Evolutionary conservation across 2,888 invertebrate genomes (phyloP).

Genomic region (Nebria salina): DNA sequence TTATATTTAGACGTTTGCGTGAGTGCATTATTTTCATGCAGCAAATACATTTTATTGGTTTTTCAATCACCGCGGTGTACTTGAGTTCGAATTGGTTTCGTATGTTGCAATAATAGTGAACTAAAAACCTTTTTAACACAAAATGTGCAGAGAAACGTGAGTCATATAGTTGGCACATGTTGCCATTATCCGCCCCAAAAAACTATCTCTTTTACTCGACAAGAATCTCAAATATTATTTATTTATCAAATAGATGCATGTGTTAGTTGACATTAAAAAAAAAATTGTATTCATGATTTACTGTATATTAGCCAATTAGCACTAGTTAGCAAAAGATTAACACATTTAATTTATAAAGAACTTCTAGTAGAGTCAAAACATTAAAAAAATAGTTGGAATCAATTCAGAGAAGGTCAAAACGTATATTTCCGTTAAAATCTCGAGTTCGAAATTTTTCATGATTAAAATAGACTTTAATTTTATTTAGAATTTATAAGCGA

Average conservation of each 20-base stretch:
- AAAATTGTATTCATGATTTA: too few species aligned
- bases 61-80: neutral
- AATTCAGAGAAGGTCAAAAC: too few species aligned
- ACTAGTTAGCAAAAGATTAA: too few species aligned
- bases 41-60: neutral
- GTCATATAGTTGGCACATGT: neutral
- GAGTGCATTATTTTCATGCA: neutral
- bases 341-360: too few species aligned
- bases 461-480: too few species aligned
- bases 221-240: neutral
- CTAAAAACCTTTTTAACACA: conserved; percentile 1
- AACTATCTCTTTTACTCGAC: neutral
- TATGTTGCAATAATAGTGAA: neutral
- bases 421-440: too few species aligned
- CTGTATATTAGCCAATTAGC: too few species aligned
- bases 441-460: too few species aligned
- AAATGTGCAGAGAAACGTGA: neutral
- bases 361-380: too few species aligned
- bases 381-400: too few species aligned
- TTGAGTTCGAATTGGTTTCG: neutral
- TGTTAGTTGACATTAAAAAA: too few species aligned
- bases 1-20: conserved; percentile 39
- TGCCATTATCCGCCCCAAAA: neutral
- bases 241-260: neutral
- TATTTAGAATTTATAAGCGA: too few species aligned